phyloP scores from a whole-genome alignment of 2,113 vertebrate genomes.

The Progne subis region DNA sequence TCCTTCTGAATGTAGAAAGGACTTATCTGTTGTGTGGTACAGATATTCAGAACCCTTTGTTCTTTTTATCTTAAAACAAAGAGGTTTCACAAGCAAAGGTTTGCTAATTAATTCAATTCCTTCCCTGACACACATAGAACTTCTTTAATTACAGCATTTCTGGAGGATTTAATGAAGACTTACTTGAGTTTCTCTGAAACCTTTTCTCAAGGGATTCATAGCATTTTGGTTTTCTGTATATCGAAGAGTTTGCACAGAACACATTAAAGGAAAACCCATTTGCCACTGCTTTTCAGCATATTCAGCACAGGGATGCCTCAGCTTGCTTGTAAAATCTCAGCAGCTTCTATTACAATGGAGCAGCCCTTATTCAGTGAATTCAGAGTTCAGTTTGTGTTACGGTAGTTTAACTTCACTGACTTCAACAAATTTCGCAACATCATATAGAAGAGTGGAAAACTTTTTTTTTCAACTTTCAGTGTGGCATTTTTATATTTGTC shows the following conservation, averaged over 20 bases:
- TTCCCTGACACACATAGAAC: neutral
- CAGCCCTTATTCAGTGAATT: neutral
- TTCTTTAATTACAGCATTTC: neutral
- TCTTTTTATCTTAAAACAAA: conserved; percentile 27
- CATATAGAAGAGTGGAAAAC: conserved; percentile 36
- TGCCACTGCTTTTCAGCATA: conserved; percentile 21
- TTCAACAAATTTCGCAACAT: neutral
- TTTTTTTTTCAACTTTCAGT: conserved; percentile 11
- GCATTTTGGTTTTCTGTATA: neutral
- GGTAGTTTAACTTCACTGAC: neutral
- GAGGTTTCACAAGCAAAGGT: conserved; percentile 41
- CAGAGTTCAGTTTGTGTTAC: neutral
- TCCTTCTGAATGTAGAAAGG: neutral
- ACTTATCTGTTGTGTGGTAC: neutral
- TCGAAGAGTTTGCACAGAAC: conserved; percentile 61
- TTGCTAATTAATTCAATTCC: conserved; percentile 28
- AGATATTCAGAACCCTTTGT: neutral
- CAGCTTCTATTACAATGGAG: neutral
- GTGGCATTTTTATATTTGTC: conserved; percentile 47
- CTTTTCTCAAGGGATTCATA: conserved; percentile 42
- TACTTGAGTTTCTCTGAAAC: conserved; percentile 24
- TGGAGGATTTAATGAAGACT: conserved; percentile 46
- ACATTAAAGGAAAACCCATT: neutral
- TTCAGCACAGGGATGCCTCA: neutral
- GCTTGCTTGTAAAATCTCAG: neutral